Conservation (phyloP, 1,140 invertebrate species). For the Carcinoscorpius rotundicauda region DNA sequence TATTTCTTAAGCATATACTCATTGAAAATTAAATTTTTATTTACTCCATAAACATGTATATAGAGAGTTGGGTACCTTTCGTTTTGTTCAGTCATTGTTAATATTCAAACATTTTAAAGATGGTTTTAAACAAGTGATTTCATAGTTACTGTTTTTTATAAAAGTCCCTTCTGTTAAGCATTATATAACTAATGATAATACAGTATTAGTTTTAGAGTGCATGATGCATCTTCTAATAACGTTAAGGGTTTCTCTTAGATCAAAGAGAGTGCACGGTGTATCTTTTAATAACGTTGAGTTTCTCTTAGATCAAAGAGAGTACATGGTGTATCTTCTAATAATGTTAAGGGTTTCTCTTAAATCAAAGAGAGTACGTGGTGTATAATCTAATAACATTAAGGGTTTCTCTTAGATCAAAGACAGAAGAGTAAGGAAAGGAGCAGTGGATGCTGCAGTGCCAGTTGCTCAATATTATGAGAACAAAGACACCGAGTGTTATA, state of each 20-base stretch:
- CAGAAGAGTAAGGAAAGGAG: conserved; percentile 87
- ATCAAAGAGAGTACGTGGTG: conserved; percentile 1
- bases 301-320: conserved; percentile 67
- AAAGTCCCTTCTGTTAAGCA: no score
- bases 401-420: conserved; percentile 68
- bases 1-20: no score
- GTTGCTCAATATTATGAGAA: conserved; percentile 78
- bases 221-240: not conserved
- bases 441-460: conserved; percentile 80
- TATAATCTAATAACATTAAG: conserved; percentile 7
- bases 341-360: conserved; percentile 20
- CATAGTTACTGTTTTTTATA: not conserved
- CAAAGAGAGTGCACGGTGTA: not conserved
- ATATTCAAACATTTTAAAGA: no score
- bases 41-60: no score
- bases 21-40: no score
- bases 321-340: not conserved
- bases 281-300: conserved; percentile 22
- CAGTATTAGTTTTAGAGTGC: not conserved
- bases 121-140: not conserved
- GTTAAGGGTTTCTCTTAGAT: conserved; percentile 21
- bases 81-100: no score
- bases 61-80: no score
- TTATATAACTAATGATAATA: no score
- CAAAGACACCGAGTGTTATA: no score